Conservation (phyloP, 2,888 invertebrate species). For the Protodeltote pygarga region DNA sequence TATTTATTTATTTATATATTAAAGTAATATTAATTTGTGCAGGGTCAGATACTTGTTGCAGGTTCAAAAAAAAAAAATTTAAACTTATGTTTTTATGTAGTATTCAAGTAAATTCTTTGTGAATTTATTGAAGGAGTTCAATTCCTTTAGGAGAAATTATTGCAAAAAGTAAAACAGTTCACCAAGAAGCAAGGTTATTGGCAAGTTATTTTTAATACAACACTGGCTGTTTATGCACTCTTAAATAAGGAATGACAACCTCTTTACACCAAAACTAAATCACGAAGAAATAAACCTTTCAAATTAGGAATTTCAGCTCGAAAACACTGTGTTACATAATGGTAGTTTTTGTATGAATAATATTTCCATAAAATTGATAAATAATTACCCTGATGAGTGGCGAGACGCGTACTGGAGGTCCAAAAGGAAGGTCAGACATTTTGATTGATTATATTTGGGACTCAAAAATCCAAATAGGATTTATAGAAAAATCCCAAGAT, state of each 20-base stretch:
- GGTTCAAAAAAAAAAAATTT: too few species aligned
- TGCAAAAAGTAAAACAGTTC: too few species aligned
- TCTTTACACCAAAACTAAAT: not conserved
- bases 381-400: conserved; percentile 92
- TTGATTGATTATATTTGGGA: conserved; percentile 51
- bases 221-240: not conserved
- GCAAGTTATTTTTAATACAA: not conserved
- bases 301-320: conserved; percentile 48
- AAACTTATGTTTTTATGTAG: too few species aligned
- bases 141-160: too few species aligned
- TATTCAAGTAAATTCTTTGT: too few species aligned
- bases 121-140: too few species aligned
- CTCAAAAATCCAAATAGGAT: conserved; percentile 64
- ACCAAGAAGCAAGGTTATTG: conserved; percentile 22
- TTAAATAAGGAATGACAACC: not conserved
- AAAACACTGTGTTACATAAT: conserved; percentile 75
- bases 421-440: conserved; percentile 81
- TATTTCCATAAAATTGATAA: conserved; percentile 10
- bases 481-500: conserved; percentile 60
- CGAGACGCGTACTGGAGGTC: conserved; percentile 92
- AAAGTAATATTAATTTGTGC: too few species aligned
- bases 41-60: too few species aligned
- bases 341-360: conserved; percentile 29
- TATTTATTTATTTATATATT: too few species aligned
- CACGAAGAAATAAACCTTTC: conserved; percentile 19